These are phyloP conservation scores for Trisateles emortualis DNA, from an alignment of 2,888 invertebrate species.

Conservation along the genomic window DNA sequence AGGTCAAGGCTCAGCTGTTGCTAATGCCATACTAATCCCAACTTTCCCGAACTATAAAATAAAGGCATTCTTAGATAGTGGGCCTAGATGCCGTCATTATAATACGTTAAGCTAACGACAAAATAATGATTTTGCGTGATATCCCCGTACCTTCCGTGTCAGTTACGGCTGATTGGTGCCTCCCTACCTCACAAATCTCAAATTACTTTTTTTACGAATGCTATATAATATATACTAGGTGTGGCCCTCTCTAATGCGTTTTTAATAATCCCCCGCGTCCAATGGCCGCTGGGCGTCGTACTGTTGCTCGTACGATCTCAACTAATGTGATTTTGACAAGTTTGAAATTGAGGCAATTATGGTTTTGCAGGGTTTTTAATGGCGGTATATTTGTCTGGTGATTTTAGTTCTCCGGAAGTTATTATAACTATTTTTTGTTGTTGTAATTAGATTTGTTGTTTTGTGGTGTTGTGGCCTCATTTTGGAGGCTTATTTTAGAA, in stretches of 20 bases:
- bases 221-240: constrained; percentile 72
- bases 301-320: constrained; percentile 69
- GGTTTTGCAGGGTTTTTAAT: constrained; percentile 80
- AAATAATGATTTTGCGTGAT: constrained; percentile 86
- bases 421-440: constrained; percentile 49
- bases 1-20: constrained; percentile 30
- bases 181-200: constrained; percentile 76
- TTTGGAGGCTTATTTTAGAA: not conserved
- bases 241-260: constrained; percentile 81
- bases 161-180: constrained; percentile 81
- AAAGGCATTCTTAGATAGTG: constrained; percentile 62
- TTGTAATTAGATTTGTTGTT: constrained; percentile 19
- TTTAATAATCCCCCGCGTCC: constrained; percentile 84
- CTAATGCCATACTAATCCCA: constrained; percentile 30
- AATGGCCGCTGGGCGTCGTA: constrained; percentile 78
- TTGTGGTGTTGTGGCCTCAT: constrained; percentile 12
- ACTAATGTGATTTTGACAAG: constrained; percentile 87
- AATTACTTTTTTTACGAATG: constrained; percentile 76
- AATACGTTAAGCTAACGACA: constrained; percentile 80
- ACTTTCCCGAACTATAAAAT: constrained; percentile 45
- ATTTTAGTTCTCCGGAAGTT: constrained; percentile 63
- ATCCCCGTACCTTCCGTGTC: constrained; percentile 81
- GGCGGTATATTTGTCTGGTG: constrained; percentile 71
- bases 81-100: constrained; percentile 69
- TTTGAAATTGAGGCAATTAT: constrained; percentile 83